These are phyloP conservation scores for Nomada goodeniana DNA, from an alignment of 2,888 invertebrate species.

Conservation along the genomic window DNA sequence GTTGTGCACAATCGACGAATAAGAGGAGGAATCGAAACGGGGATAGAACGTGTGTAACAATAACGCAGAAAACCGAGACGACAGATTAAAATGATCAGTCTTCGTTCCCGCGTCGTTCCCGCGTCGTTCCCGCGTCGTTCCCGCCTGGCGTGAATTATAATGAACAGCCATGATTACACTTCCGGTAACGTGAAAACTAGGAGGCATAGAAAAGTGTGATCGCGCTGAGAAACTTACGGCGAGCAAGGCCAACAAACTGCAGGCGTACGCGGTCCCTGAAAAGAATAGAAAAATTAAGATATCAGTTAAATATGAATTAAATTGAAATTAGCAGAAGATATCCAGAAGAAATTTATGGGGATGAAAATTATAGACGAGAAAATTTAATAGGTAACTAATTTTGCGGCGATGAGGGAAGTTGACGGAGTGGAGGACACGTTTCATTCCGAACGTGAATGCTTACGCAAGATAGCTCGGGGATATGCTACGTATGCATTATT, in stretches of 20 bases:
- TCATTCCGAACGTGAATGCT: not conserved
- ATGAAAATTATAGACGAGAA: no score
- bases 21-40: not conserved
- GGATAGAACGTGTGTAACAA: no score
- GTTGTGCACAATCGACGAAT: not conserved
- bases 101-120: slow-evolving; percentile 14
- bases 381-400: no score
- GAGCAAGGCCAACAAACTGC: slow-evolving; percentile 60
- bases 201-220: slow-evolving; percentile 8
- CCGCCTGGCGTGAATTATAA: slow-evolving; percentile 3
- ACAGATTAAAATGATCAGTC: not conserved
- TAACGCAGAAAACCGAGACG: not conserved
- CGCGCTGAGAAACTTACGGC: slow-evolving; percentile 66
- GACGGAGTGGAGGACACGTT: not conserved
- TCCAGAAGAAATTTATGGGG: no score
- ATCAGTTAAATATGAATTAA: no score
- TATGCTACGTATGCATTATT: slow-evolving; percentile 33
- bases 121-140: not conserved
- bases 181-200: slow-evolving; percentile 33
- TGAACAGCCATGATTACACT: slow-evolving; percentile 16
- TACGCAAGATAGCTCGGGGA: slow-evolving; percentile 31
- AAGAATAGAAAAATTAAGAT: slow-evolving; percentile 11
- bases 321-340: not conserved
- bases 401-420: no score
- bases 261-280: slow-evolving; percentile 66